A percentile compares a stretch with the other conserved stretches of the same genome.
These are phyloP conservation scores for Ischnura elegans DNA, from an alignment of 2,888 invertebrate species.

Conservation along the genomic window DNA sequence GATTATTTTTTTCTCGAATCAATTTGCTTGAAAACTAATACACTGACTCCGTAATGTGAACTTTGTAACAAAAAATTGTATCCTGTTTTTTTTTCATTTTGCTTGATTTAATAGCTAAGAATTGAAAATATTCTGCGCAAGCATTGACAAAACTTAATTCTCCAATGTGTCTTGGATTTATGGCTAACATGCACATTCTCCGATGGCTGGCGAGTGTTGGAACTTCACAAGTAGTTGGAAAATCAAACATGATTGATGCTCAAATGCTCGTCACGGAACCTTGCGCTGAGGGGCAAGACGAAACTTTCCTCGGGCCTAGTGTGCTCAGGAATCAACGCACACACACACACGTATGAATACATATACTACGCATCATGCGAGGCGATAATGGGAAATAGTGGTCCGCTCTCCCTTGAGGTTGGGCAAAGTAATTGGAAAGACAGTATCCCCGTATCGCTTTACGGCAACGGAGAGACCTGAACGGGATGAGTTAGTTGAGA, in stretches of 20 bases:
- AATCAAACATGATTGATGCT: background rate
- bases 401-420: constrained; percentile 59
- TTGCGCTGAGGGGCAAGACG: background rate
- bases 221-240: background rate
- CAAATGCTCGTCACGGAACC: background rate
- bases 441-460: constrained; percentile 48
- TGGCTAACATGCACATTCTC: no score
- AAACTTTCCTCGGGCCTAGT: background rate
- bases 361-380: background rate
- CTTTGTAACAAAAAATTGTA: no score
- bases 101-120: no score
- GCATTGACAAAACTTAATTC: no score
- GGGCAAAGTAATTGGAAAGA: constrained; percentile 62
- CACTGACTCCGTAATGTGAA: no score
- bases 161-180: no score
- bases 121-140: no score
- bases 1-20: no score
- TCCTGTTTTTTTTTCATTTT: no score
- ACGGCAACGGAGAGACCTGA: background rate
- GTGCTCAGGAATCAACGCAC: constrained; percentile 35
- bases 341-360: background rate
- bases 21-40: no score
- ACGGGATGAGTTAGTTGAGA: background rate
- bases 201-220: no score
- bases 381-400: constrained; percentile 47